Conservation (phyloP, 2,797 vertebrate genomes). For the Kryptolebias ocellatus region DNA sequence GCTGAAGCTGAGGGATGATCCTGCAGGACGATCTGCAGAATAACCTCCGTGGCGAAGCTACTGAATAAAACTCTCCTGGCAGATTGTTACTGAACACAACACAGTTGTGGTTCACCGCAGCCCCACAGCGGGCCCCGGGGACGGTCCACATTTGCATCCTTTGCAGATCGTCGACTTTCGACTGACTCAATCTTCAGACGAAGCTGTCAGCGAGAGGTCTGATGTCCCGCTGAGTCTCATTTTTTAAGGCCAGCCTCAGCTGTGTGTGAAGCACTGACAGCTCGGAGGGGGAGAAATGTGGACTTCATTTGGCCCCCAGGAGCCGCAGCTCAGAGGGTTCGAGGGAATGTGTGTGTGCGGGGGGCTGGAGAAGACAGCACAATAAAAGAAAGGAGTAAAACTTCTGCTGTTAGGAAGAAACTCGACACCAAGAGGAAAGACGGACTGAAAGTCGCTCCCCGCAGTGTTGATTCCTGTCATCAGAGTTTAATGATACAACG, state of each 20-base stretch:
- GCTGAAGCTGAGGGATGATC: no score
- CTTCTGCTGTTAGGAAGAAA: constrained; percentile 37
- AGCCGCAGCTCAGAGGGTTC: constrained; percentile 23
- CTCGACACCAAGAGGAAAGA: constrained; percentile 24
- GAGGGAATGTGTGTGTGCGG: constrained; percentile 47
- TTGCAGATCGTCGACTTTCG: constrained; percentile 15
- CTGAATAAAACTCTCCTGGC: constrained; percentile 24
- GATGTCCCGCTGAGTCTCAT: constrained; percentile 86
- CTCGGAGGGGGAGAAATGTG: constrained; percentile 89
- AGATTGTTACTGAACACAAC: constrained; percentile 38
- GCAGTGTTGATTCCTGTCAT: constrained; percentile 17
- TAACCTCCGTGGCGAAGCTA: constrained; percentile 12
- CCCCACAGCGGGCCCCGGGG: constrained; percentile 23
- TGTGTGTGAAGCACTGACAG: constrained; percentile 87
- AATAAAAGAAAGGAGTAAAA: constrained; percentile 35
- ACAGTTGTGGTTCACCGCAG: constrained; percentile 45
- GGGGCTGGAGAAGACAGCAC: constrained; percentile 36
- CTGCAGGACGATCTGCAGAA: background rate
- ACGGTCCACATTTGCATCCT: constrained; percentile 15
- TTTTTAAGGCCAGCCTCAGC: constrained; percentile 84
- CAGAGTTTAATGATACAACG: constrained; percentile 5
- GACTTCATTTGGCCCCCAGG: constrained; percentile 87
- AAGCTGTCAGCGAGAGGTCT: constrained; percentile 85
- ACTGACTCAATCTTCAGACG: constrained; percentile 60
- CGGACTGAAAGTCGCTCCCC: constrained; percentile 20